phyloP scores from a whole-genome alignment of 2,797 vertebrate genomes.

The Trichosurus vulpecula region DNA sequence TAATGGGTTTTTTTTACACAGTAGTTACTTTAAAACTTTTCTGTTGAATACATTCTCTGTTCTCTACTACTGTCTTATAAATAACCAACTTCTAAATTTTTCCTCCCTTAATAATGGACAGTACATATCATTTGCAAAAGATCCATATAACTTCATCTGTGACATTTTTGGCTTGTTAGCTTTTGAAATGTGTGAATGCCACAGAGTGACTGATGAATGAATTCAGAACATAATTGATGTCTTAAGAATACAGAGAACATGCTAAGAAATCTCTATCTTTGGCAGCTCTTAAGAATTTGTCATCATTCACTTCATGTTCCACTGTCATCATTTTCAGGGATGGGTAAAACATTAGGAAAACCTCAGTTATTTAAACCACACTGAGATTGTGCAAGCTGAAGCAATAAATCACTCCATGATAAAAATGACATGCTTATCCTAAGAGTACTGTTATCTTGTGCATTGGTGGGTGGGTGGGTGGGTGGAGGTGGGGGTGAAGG shows the following conservation, averaged over 20 bases:
- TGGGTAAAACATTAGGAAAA: conserved; percentile 5
- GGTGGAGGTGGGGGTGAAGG: not conserved
- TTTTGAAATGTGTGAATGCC: not conserved
- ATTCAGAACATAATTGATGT: not conserved
- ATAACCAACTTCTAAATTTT: not conserved
- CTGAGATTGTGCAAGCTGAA: not conserved
- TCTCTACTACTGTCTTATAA: not conserved
- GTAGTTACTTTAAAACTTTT: not conserved
- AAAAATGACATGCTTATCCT: not conserved
- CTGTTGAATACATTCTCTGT: not conserved
- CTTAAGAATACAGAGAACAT: not conserved
- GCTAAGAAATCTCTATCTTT: not conserved
- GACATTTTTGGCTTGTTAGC: not conserved
- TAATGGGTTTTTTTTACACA: not conserved
- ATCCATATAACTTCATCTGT: not conserved
- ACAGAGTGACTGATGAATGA: not conserved
- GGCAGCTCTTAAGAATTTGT: not conserved
- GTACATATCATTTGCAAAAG: not conserved
- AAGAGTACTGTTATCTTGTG: not conserved
- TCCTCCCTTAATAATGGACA: not conserved
- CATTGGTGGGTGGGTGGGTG: not conserved
- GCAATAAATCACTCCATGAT: not conserved
- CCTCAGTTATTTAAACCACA: not conserved
- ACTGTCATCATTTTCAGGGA: conserved; percentile 3
- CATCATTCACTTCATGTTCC: not conserved